A percentile compares a stretch with the other conserved stretches of the same genome.
Conservation (phyloP, 1,140 invertebrate genomes). For the Bombyx mori region DNA sequence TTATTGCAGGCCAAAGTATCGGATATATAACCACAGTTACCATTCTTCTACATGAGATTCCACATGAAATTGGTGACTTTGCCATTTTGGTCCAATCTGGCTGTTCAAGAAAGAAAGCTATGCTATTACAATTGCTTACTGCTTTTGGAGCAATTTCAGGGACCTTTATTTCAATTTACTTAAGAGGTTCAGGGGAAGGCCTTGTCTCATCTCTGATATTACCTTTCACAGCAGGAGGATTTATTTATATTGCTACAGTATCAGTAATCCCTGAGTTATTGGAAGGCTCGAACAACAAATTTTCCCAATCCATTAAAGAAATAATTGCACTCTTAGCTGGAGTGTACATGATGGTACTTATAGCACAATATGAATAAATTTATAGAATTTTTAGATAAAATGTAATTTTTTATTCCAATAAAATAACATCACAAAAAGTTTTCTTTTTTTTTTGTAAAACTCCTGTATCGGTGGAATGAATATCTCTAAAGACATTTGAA, state of each 20-base stretch:
- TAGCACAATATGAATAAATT: conserved; percentile 86
- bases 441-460: neutral
- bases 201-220: conserved; percentile 88
- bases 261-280: conserved; percentile 96
- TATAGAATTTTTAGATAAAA: conserved; percentile 24
- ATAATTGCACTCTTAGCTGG: conserved; percentile 86
- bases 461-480: neutral
- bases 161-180: conserved; percentile 87
- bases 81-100: conserved; percentile 96
- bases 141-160: conserved; percentile 95
- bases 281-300: conserved; percentile 83
- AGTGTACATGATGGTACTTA: conserved; percentile 94
- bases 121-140: conserved; percentile 91
- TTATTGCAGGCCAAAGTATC: conserved; percentile 86
- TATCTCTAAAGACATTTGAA: neutral
- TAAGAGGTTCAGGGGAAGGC: conserved; percentile 81
- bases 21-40: conserved; percentile 93
- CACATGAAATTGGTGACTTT: conserved; percentile 99
- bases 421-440: conserved; percentile 3
- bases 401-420: conserved; percentile 1
- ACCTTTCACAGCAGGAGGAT: conserved; percentile 97
- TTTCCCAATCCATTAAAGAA: conserved; percentile 90
- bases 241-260: conserved; percentile 98
- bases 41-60: conserved; percentile 96
- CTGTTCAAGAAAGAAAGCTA: conserved; percentile 91